These are phyloP conservation scores for Coelopa frigida DNA, from an alignment of 1,140 invertebrate species.

Conservation along the genomic window DNA sequence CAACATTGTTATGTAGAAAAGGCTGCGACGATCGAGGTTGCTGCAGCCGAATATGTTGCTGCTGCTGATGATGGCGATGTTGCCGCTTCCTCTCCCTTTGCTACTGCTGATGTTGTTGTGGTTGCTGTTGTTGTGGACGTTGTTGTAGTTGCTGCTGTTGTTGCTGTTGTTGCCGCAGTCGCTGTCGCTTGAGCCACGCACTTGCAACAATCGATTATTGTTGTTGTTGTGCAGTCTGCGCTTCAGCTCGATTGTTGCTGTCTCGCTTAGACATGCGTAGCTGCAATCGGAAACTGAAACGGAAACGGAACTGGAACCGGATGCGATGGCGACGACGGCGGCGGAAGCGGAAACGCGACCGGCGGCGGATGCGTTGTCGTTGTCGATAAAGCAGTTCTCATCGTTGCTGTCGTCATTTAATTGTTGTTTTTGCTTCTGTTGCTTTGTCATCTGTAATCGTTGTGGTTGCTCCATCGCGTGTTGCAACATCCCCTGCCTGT, in stretches of 20 bases:
- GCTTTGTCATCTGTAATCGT: too few species aligned
- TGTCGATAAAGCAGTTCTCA: background rate
- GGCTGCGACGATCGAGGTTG: slow-evolving; percentile 12
- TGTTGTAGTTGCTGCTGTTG: too few species aligned
- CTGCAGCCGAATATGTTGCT: too few species aligned
- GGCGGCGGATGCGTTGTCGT: background rate
- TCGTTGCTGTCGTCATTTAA: background rate
- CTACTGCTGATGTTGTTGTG: too few species aligned
- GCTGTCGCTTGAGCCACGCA: too few species aligned
- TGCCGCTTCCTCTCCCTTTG: too few species aligned
- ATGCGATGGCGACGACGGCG: background rate
- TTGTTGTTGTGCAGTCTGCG: slow-evolving; percentile 10
- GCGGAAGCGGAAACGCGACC: too few species aligned
- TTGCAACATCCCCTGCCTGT: too few species aligned
- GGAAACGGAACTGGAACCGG: background rate
- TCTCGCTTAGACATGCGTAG: slow-evolving; percentile 5
- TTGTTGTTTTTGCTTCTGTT: background rate
- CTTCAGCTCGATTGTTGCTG: slow-evolving; percentile 2
- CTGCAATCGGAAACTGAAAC: background rate
- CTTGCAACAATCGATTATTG: slow-evolving; percentile 12
- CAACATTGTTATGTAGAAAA: slow-evolving; percentile 20
- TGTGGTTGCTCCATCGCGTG: too few species aligned
- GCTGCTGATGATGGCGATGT: too few species aligned
- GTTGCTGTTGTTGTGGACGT: too few species aligned
- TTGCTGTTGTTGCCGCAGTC: too few species aligned